Base-by-base conservation (phyloP, 2,888 invertebrate genomes). In the Drosophila leonis region DNA sequence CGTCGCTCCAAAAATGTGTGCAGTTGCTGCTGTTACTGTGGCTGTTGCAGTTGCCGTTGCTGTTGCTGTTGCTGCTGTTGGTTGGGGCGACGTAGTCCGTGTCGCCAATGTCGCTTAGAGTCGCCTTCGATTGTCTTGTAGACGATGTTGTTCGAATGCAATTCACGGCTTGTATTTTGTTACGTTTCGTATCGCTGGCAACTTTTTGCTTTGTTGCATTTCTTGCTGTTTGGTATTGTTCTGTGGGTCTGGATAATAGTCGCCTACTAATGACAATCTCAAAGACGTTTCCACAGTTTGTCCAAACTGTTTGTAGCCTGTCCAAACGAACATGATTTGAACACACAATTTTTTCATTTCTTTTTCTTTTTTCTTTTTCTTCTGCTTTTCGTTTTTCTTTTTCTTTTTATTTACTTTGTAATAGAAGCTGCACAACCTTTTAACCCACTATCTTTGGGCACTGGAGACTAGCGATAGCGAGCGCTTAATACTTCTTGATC, bases 221-320 rank as follows among this genome's bases (percentile, higher is more conserved):
- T 72, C 63, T 73, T 66, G 78, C 67, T n/a, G 54, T 39, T 54
- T 80, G 72, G 70, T 77, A 56, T 71, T 78, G 79, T 67, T 72
- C 68, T 74, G 67, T 64, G 72, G 63, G 48, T 51, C 70, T 75
- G 81, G 86, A 82, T 82, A 75, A 73, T 68, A 65, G 84, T 76
- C 65, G 83, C 60, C 86, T 88, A 72, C 84, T 85, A 85, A 88
- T 85, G 84, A 85, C 88, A 86, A 85, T 85, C 87, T 85, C 88
- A 85, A 86, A 85, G 88, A 87, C 80, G 82, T 82, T 83, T 86
- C 81, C 84, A 85, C 84, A 92, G 92, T 92, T 92, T 92, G 92
- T 92, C 92, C 84, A 85, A 92, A 88, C 91, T 92, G 92, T 92
- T 92, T 92, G 92, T 92, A 88, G 90, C 87, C 91, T 92, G 92